Conservation (phyloP, 2,113 vertebrate genomes). For the Pachypanchax playfairii region DNA sequence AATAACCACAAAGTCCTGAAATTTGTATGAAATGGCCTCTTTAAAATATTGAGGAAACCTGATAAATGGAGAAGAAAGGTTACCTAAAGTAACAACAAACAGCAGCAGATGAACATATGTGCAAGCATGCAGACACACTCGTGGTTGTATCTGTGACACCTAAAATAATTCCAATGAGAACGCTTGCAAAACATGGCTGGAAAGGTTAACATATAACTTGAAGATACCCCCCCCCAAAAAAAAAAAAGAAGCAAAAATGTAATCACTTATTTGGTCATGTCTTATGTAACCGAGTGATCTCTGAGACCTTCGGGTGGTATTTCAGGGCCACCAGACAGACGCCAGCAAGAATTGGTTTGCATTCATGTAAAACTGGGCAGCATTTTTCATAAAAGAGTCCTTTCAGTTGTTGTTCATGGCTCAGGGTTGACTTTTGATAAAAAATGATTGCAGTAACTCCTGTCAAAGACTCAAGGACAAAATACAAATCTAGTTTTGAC, state of each 20-base stretch:
- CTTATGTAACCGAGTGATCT: slow-evolving; percentile 33
- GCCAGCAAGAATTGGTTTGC: slow-evolving; percentile 29
- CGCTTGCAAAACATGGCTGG: slow-evolving; percentile 20
- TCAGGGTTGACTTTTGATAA: slow-evolving; percentile 30
- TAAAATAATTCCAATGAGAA: neutral
- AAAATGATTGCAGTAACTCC: slow-evolving; percentile 23
- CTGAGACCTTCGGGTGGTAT: slow-evolving; percentile 30
- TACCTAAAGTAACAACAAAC: too few relatives aligned
- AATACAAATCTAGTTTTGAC: slow-evolving; percentile 33
- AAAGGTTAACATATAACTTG: slow-evolving; percentile 22
- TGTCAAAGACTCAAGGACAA: slow-evolving; percentile 38
- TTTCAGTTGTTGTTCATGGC: slow-evolving; percentile 34
- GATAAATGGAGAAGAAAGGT: too few relatives aligned
- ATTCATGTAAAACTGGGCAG: slow-evolving; percentile 23
- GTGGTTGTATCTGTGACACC: too few relatives aligned
- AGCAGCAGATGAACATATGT: too few relatives aligned
- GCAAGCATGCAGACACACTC: too few relatives aligned
- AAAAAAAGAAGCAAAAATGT: slow-evolving; percentile 32
- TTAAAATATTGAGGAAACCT: too few relatives aligned
- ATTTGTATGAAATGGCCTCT: too few relatives aligned
- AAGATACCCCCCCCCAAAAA: slow-evolving; percentile 46
- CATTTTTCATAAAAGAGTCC: slow-evolving; percentile 35
- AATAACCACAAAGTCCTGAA: too few relatives aligned
- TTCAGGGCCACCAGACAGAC: slow-evolving; percentile 25
- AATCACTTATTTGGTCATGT: slow-evolving; percentile 15